phyloP scores from a whole-genome alignment of 1,140 invertebrate species.

The Cotesia glomerata region DNA sequence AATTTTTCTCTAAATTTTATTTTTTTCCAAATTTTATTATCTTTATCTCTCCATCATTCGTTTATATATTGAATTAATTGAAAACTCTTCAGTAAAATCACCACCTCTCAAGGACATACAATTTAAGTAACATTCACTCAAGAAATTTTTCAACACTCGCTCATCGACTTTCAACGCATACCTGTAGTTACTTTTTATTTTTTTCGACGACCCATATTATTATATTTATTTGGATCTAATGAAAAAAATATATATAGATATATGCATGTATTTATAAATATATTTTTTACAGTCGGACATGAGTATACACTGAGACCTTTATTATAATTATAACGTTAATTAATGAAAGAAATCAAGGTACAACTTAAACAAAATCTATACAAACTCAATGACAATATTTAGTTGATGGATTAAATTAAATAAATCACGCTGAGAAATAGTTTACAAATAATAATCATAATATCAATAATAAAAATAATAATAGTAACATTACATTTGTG shows the following conservation, averaged over 20 bases:
- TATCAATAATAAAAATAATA: too few relatives aligned
- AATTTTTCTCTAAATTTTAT: slow-evolving; percentile 24
- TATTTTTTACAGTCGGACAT: neutral
- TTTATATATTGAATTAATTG: neutral
- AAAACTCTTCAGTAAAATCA: neutral
- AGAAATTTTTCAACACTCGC: slow-evolving; percentile 27
- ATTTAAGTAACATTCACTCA: slow-evolving; percentile 26
- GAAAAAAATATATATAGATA: neutral
- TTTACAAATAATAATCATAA: too few relatives aligned
- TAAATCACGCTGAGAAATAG: too few relatives aligned
- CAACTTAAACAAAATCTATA: too few relatives aligned
- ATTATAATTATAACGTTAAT: too few relatives aligned
- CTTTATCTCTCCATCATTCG: neutral
- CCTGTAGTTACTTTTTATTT: slow-evolving; percentile 1
- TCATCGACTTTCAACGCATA: slow-evolving; percentile 26
- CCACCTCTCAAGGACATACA: slow-evolving; percentile 37
- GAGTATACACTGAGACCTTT: too few relatives aligned
- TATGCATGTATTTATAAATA: neutral
- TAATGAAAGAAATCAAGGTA: too few relatives aligned
- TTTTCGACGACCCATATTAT: slow-evolving; percentile 16
- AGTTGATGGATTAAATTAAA: too few relatives aligned
- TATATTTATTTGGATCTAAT: neutral
- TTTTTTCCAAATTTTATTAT: slow-evolving; percentile 16
- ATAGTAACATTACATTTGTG: too few relatives aligned
- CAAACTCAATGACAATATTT: too few relatives aligned